Evolutionary conservation across 1,140 invertebrate genomes (phyloP).

Genomic region (Dreissena polymorpha): DNA sequence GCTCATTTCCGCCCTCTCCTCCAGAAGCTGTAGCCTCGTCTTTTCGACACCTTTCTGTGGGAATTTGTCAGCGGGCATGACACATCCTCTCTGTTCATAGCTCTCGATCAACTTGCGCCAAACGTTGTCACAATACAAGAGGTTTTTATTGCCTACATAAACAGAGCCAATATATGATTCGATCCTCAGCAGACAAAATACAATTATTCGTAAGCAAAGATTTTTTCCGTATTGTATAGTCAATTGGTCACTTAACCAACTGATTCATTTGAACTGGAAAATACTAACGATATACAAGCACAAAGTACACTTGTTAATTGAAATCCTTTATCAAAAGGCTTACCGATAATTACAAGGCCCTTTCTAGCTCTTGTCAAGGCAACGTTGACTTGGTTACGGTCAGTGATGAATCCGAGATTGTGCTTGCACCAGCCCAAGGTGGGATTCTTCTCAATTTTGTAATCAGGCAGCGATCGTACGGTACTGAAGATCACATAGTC

Average conservation of each 20-base stretch:
- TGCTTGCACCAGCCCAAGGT: conserved; percentile 70
- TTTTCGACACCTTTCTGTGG: conserved; percentile 39
- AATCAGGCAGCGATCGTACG: conserved; percentile 64
- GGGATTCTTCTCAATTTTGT: conserved; percentile 68
- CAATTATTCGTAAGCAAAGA: not conserved
- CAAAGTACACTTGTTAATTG: not conserved
- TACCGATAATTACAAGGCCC: conserved; percentile 74
- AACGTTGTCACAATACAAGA: conserved; percentile 54
- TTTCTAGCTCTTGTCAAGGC: conserved; percentile 72
- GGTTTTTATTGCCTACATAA: conserved; percentile 56
- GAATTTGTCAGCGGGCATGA: conserved; percentile 47
- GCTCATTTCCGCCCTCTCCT: not conserved
- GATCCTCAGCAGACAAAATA: not conserved
- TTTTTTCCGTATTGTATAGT: too few relatives aligned
- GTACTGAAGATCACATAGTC: conserved; percentile 72
- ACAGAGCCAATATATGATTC: not conserved
- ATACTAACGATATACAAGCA: not conserved
- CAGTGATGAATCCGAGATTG: conserved; percentile 74
- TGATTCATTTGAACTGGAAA: too few relatives aligned
- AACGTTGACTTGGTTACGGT: conserved; percentile 74
- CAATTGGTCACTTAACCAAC: too few relatives aligned
- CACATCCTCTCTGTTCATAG: conserved; percentile 53
- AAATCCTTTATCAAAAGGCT: conserved; percentile 32
- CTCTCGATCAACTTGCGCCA: conserved; percentile 55
- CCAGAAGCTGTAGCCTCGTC: conserved; percentile 17